Evolutionary conservation across 2,888 invertebrate species (phyloP).

Genomic region (Tetheella fluctuosa): DNA sequence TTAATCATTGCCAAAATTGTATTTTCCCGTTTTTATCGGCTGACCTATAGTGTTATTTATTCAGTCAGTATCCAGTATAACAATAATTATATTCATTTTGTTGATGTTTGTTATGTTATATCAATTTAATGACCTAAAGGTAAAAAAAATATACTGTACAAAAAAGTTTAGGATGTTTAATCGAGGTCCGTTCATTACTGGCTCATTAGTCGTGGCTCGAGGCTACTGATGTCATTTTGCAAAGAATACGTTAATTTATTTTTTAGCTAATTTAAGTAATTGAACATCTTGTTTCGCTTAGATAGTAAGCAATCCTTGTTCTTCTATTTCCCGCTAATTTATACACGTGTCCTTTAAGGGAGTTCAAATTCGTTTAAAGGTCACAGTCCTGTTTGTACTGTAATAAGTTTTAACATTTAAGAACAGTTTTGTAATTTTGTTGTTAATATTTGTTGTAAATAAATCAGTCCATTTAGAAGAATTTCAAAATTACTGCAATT

Average conservation of each 20-base stretch:
- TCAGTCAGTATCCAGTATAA: not conserved
- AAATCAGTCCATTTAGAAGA: too few relatives aligned
- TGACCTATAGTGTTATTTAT: not conserved
- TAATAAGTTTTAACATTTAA: too few relatives aligned
- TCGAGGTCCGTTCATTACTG: constrained; percentile 63
- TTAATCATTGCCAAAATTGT: not conserved
- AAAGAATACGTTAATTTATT: constrained; percentile 41
- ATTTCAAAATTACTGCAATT: too few relatives aligned
- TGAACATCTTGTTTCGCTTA: constrained; percentile 47
- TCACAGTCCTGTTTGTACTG: too few relatives aligned
- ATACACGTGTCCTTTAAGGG: constrained; percentile 48
- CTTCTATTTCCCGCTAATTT: constrained; percentile 58
- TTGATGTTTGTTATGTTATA: constrained; percentile 6
- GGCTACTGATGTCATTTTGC: constrained; percentile 60
- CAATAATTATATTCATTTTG: not conserved
- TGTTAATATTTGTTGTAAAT: too few relatives aligned
- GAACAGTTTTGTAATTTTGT: too few relatives aligned
- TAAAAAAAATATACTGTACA: not conserved
- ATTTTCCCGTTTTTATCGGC: constrained; percentile 5
- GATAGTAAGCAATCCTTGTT: constrained; percentile 40
- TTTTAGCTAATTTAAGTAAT: constrained; percentile 75
- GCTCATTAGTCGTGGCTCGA: constrained; percentile 62
- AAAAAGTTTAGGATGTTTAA: constrained; percentile 49
- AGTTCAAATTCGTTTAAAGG: constrained; percentile 9
- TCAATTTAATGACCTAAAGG: constrained; percentile 5